Base-by-base conservation (phyloP, 2,888 invertebrate genomes). In the Drosophila neutralis region DNA sequence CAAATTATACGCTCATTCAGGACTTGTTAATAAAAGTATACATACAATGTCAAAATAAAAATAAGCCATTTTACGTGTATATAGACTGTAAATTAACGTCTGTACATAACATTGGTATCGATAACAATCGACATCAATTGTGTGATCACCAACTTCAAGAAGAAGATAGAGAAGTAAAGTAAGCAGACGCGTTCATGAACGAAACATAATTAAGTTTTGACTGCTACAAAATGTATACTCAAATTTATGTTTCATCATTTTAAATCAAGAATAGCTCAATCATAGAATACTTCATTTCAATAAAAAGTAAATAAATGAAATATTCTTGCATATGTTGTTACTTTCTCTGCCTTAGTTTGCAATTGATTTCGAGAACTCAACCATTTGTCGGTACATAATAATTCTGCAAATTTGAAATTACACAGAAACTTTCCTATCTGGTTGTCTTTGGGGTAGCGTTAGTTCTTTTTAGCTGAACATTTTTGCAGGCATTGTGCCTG, bases 291-390 rank as follows among this genome's bases (percentile, higher is more conserved):
- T 13, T 6, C 6, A n/a, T 31, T 29, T 45, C 27, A 59, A 40
- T 36, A 24, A 35, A 5, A 48, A 5, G 1, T 4, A 33, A 6
- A 27, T 24, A 2, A 60, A 2, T 33, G 7, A 13, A 31, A 35
- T 42, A 21, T 18, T 33, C 4, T 40, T 21, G 11, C 27, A 48
- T 18, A 36, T 13, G 8, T 13, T n/a, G 2, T 7, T 7, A 48
- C 8, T 38, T 53, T 21, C 3, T 36, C 2, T 6, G 21, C 21
- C 29, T 31, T 57, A 15, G 51, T 48, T 42, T 38, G n/a, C 52
- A 51, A 60, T 61, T 74, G 69, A 75, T 62, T 75, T 48, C 42
- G 13, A 33, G 27, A 45, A 52, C 42, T 54, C 33, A 60, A 53
- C 42, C 48, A 57, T 64, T 64, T 64, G 63, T 38, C 42, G 40